Conservation (phyloP, 2,888 invertebrate species). For the Operophtera brumata region DNA sequence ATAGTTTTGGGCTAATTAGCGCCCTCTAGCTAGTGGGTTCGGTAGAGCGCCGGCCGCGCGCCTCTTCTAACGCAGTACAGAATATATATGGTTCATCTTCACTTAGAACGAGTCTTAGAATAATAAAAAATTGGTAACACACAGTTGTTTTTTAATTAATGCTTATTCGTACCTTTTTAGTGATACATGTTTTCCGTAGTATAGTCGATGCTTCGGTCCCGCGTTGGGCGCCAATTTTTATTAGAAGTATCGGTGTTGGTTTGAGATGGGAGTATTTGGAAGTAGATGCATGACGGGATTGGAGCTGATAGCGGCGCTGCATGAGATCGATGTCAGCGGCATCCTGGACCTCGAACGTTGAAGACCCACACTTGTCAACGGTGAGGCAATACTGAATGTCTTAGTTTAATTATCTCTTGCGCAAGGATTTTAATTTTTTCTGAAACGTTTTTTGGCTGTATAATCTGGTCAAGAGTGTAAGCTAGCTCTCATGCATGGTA, state of each 20-base stretch:
- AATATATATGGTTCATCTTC: constrained; percentile 75
- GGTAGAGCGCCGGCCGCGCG: constrained; percentile 70
- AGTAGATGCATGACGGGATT: constrained; percentile 68
- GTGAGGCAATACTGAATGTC: constrained; percentile 52
- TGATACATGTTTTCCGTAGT: constrained; percentile 52
- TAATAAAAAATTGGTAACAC: constrained; percentile 72
- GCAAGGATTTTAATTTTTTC: background rate
- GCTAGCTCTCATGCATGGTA: constrained; percentile 21
- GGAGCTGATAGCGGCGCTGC: constrained; percentile 64
- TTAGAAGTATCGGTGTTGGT: constrained; percentile 34
- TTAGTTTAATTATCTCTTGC: background rate
- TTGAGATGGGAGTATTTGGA: constrained; percentile 38
- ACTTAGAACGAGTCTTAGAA: constrained; percentile 74
- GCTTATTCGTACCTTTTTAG: constrained; percentile 69
- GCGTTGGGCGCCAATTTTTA: constrained; percentile 53
- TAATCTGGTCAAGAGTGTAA: constrained; percentile 4
- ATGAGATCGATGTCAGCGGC: constrained; percentile 52
- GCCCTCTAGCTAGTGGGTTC: constrained; percentile 60
- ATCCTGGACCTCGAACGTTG: constrained; percentile 39
- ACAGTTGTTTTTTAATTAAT: constrained; percentile 78
- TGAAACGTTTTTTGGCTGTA: background rate
- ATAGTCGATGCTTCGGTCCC: constrained; percentile 67
- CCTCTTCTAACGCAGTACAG: constrained; percentile 65
- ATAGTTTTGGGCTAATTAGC: constrained; percentile 52
- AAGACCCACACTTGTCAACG: constrained; percentile 45